phyloP scores from a whole-genome alignment of 2,797 vertebrate species.

The Gallinago stenura region DNA sequence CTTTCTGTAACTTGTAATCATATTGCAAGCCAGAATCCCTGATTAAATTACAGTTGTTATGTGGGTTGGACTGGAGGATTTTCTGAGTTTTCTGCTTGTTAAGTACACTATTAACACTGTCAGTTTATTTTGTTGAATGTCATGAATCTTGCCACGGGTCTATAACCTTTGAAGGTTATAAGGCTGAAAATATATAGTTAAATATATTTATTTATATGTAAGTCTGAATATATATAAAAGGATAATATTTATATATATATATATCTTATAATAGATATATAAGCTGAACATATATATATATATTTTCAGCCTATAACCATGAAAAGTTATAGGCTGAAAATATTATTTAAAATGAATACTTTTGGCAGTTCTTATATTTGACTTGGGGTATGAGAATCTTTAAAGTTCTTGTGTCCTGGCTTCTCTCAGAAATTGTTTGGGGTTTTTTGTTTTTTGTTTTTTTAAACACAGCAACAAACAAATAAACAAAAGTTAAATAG shows the following conservation, averaged over 20 bases:
- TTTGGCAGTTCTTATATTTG: background rate
- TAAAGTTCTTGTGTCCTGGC: background rate
- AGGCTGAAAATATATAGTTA: background rate
- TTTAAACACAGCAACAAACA: background rate
- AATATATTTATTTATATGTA: background rate
- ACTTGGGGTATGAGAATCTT: background rate
- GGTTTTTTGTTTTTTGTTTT: background rate
- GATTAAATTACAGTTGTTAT: constrained; percentile 21
- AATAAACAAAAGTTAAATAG: background rate
- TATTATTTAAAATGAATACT: background rate
- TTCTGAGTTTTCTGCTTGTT: constrained; percentile 20
- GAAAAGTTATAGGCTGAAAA: background rate
- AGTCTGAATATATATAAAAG: background rate
- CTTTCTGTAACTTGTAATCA: constrained; percentile 34
- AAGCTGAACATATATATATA: background rate
- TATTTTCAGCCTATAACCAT: background rate
- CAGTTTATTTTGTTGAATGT: background rate
- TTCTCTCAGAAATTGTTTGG: background rate
- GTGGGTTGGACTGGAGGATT: background rate
- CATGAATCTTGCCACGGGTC: background rate
- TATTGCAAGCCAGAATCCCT: background rate
- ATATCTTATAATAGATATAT: background rate
- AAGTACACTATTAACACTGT: background rate
- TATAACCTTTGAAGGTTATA: background rate
- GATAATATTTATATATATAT: background rate